Evolutionary conservation across 2,797 vertebrate species (phyloP).

Genomic region (Meda fulgida): DNA sequence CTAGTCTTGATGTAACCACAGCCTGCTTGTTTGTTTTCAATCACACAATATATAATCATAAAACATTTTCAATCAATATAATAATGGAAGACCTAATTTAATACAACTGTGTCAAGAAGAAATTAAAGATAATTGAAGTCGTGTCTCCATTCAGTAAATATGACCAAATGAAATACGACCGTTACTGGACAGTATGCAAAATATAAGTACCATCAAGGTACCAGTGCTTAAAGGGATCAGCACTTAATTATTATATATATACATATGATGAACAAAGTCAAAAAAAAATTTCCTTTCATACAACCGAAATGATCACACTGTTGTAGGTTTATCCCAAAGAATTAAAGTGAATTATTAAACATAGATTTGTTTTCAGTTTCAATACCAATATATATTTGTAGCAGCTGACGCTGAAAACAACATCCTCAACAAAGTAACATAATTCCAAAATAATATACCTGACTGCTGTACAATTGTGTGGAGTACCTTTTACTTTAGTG

Average conservation of each 20-base stretch:
- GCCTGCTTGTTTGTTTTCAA: constrained; percentile 23
- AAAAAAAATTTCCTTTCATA: constrained; percentile 24
- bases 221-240: background rate
- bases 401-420: constrained; percentile 47
- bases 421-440: constrained; percentile 41
- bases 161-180: background rate
- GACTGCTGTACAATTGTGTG: constrained; percentile 10
- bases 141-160: background rate
- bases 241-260: background rate
- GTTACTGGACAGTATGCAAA: background rate
- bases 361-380: constrained; percentile 33
- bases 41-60: constrained; percentile 8
- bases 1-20: constrained; percentile 30
- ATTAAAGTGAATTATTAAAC: constrained; percentile 32
- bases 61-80: constrained; percentile 18
- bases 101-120: background rate
- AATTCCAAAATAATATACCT: constrained; percentile 37
- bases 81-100: constrained; percentile 37
- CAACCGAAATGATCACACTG: constrained; percentile 3
- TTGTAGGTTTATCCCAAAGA: constrained; percentile 13
- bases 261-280: background rate
- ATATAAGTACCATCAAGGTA: constrained; percentile 12
- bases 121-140: background rate
- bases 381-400: constrained; percentile 48
- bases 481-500: constrained; percentile 31